Percentiles rank a stretch among this genome's conserved stretches.
Conservation (phyloP, 2,113 vertebrate genomes). For the Pelodiscus sinensis region DNA sequence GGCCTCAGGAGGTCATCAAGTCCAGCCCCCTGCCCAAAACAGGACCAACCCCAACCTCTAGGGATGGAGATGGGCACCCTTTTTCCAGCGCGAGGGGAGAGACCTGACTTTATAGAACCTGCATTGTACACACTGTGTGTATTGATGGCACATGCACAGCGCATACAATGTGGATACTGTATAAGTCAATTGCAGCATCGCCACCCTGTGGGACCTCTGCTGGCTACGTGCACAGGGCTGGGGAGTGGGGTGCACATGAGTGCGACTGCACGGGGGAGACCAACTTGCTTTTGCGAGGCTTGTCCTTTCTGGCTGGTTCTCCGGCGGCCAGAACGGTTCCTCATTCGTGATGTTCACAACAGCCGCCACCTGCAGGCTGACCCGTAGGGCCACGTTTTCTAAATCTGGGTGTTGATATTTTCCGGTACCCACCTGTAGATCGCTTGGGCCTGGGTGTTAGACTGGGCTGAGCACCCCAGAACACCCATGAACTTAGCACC, state of each 20-base stretch:
- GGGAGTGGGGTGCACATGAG: rapidly evolving
- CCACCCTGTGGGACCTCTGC: background rate
- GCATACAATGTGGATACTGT: constrained; percentile 97
- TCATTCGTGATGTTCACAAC: background rate
- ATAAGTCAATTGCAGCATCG: constrained; percentile 53
- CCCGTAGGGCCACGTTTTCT: background rate
- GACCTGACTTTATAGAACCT: constrained; percentile 82
- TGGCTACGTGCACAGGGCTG: rapidly evolving
- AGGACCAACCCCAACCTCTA: too few relatives aligned
- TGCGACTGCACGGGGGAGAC: background rate
- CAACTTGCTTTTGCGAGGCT: background rate
- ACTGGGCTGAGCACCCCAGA: background rate
- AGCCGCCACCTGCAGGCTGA: rapidly evolving
- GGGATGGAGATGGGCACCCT: too few relatives aligned
- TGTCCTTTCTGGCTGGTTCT: background rate
- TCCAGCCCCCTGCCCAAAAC: too few relatives aligned
- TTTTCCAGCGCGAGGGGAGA: constrained; percentile 32
- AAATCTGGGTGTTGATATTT: too few relatives aligned
- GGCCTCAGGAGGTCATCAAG: too few relatives aligned
- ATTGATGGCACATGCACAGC: constrained; percentile 85
- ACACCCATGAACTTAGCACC: background rate
- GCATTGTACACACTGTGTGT: constrained; percentile 99
- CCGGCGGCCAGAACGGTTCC: background rate
- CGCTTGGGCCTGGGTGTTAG: background rate
- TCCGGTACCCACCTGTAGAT: background rate